Evolutionary conservation across 2,888 invertebrate genomes (phyloP).

Genomic region (Agonopterix arenella): DNA sequence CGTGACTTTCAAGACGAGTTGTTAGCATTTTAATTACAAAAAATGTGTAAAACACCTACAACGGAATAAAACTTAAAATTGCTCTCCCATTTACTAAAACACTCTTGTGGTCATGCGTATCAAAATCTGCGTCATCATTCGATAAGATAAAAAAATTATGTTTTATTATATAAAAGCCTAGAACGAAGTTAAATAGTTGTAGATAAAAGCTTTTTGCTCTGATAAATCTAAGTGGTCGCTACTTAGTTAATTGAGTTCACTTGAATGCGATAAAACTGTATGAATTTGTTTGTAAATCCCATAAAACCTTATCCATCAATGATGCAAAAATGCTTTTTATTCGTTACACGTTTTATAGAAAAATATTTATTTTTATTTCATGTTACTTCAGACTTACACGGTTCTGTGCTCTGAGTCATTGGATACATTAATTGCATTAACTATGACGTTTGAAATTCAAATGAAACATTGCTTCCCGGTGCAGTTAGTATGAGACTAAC

Average conservation of each 20-base stretch:
- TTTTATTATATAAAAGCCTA: no score
- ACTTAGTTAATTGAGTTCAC: slow-evolving; percentile 13
- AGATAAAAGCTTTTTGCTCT: slow-evolving; percentile 22
- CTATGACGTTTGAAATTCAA: neutral
- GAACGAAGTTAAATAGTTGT: slow-evolving; percentile 1
- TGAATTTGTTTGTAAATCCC: slow-evolving; percentile 14
- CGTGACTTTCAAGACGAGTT: slow-evolving; percentile 3
- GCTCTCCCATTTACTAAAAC: no score
- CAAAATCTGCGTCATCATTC: no score
- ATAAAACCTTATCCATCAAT: slow-evolving; percentile 3
- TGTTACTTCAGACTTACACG: no score
- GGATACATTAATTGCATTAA: neutral
- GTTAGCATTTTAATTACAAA: slow-evolving; percentile 9
- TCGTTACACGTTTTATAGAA: no score
- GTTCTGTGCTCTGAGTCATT: neutral
- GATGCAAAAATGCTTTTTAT: neutral
- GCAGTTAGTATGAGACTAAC: neutral
- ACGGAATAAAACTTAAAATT: no score
- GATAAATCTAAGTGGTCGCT: slow-evolving; percentile 16
- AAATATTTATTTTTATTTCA: no score
- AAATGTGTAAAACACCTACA: no score
- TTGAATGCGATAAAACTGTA: slow-evolving; percentile 15
- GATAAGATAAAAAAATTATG: no score
- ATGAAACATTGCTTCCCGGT: neutral
- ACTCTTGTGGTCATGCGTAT: no score